phyloP scores from a whole-genome alignment of 2,888 invertebrate species.

The Drosophila affinis region DNA sequence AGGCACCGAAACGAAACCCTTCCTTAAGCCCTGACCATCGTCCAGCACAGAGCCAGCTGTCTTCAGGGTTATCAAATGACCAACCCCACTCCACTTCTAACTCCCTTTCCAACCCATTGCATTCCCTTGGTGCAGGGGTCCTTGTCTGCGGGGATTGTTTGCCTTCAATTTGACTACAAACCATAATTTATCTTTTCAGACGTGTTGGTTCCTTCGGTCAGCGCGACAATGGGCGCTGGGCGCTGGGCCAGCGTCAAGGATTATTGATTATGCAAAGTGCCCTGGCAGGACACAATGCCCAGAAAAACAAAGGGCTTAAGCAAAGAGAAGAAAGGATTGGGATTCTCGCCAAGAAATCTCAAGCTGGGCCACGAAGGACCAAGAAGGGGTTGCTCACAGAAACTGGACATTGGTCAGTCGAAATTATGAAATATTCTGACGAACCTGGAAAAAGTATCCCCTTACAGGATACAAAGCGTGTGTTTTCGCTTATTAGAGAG shows the following conservation, averaged over 20 bases:
- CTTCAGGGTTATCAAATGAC: slow-evolving; percentile 48
- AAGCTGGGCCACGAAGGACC: slow-evolving; percentile 36
- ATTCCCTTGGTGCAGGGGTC: slow-evolving; percentile 32
- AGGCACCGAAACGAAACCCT: slow-evolving; percentile 2
- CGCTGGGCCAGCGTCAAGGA: slow-evolving; percentile 76
- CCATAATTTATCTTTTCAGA: slow-evolving; percentile 83
- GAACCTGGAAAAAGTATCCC: slow-evolving; percentile 71
- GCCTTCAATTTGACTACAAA: slow-evolving; percentile 83
- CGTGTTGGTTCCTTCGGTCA: slow-evolving; percentile 78
- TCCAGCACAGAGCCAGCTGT: slow-evolving; percentile 58
- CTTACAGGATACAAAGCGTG: slow-evolving; percentile 74
- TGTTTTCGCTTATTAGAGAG: slow-evolving; percentile 83
- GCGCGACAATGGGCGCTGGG: slow-evolving; percentile 75
- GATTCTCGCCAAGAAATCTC: slow-evolving; percentile 38
- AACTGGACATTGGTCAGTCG: slow-evolving; percentile 54
- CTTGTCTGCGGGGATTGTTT: slow-evolving; percentile 73
- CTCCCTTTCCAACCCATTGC: slow-evolving; percentile 32
- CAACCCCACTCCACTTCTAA: slow-evolving; percentile 31
- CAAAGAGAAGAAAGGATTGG: slow-evolving; percentile 62
- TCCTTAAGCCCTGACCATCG: slow-evolving; percentile 36
- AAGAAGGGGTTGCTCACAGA: slow-evolving; percentile 57
- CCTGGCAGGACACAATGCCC: slow-evolving; percentile 63
- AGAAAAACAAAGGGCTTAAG: slow-evolving; percentile 78
- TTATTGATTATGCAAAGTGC: slow-evolving; percentile 83
- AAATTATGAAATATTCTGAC: slow-evolving; percentile 58